These are phyloP conservation scores for Dendroctonus valens DNA, from an alignment of 1,140 invertebrate species.

Conservation along the genomic window DNA sequence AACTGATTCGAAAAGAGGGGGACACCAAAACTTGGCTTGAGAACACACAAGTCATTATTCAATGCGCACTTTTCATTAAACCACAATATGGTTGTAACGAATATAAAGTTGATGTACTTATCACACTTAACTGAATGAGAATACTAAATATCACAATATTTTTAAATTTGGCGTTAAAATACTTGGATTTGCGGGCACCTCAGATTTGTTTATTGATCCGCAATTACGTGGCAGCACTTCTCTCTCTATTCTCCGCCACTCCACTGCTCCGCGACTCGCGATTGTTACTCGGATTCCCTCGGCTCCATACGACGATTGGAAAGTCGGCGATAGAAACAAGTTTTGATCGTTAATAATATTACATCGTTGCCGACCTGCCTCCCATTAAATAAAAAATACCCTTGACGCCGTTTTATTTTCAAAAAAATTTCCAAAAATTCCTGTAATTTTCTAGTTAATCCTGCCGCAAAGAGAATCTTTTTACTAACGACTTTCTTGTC, in stretches of 20 bases:
- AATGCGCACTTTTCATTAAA: constrained; percentile 37
- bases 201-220: constrained; percentile 47
- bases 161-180: constrained; percentile 51
- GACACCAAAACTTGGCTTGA: constrained; percentile 37
- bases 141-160: constrained; percentile 52
- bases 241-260: constrained; percentile 2
- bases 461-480: too few species aligned
- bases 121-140: constrained; percentile 46
- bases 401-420: too few species aligned
- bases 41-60: constrained; percentile 41
- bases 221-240: constrained; percentile 47
- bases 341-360: constrained; percentile 34
- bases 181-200: constrained; percentile 47
- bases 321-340: constrained; percentile 40
- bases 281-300: constrained; percentile 16
- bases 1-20: constrained; percentile 39
- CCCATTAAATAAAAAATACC: not conserved
- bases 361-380: constrained; percentile 26
- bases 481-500: too few species aligned
- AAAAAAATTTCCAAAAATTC: too few species aligned
- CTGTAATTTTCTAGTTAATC: too few species aligned
- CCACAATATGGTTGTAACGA: constrained; percentile 20
- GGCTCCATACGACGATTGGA: constrained; percentile 34
- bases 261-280: constrained; percentile 5
- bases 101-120: constrained; percentile 41